phyloP scores from a whole-genome alignment of 2,113 vertebrate genomes.

The Zosterops lateralis region DNA sequence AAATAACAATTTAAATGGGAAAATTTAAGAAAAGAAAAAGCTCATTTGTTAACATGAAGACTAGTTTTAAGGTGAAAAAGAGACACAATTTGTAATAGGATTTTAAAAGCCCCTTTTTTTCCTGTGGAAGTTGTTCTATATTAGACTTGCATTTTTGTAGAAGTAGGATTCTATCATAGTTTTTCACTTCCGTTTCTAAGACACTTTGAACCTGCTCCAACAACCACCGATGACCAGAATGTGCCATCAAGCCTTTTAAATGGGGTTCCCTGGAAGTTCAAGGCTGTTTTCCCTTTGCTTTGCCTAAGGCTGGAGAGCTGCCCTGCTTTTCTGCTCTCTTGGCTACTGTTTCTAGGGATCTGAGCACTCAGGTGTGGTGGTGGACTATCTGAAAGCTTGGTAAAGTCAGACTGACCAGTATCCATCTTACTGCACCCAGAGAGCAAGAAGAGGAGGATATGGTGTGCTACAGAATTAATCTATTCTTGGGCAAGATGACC shows the following conservation, averaged over 20 bases:
- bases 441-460: neutral
- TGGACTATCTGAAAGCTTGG: neutral
- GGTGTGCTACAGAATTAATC: neutral
- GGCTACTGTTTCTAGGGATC: neutral
- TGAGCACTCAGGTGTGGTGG: accelerated
- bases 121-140: neutral
- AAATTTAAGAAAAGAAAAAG: constrained; percentile 54
- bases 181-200: neutral
- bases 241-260: neutral
- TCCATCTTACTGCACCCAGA: neutral
- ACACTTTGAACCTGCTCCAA: neutral
- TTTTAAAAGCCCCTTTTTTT: accelerated
- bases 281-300: neutral
- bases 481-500: neutral
- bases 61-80: neutral
- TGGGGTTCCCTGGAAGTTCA: neutral
- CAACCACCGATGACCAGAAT: neutral
- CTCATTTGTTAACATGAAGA: constrained; percentile 66
- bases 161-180: neutral
- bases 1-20: constrained; percentile 64
- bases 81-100: neutral
- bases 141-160: neutral
- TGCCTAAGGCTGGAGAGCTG: neutral
- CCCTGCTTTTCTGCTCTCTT: neutral
- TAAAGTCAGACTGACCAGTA: neutral